Conservation (phyloP, 1,140 invertebrate genomes). For the Halesus radiatus region DNA sequence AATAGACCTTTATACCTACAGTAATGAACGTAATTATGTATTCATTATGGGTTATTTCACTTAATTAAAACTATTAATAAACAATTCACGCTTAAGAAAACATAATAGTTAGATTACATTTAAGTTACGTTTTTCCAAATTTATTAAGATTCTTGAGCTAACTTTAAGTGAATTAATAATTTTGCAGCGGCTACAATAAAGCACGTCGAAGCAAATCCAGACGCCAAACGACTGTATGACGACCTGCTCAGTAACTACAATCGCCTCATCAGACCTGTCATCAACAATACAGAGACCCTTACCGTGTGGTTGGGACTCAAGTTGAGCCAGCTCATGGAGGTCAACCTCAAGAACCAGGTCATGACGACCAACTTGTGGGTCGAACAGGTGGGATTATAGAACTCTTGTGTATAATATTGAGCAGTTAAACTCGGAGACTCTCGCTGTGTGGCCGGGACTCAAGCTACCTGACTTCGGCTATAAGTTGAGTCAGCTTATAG, state of each 20-base stretch:
- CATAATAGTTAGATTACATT: no score
- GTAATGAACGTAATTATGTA: no score
- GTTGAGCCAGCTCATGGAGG: conserved; percentile 93
- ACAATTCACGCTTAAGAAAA: no score
- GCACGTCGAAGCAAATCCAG: conserved; percentile 83
- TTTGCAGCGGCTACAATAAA: conserved; percentile 40
- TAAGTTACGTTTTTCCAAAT: no score
- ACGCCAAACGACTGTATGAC: conserved; percentile 92
- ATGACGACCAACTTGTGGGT: conserved; percentile 98
- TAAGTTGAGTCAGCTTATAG: conserved; percentile 76
- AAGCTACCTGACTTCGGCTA: conserved; percentile 79
- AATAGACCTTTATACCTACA: no score
- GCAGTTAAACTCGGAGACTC: no score
- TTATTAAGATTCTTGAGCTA: background rate
- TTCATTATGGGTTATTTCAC: no score
- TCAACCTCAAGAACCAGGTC: conserved; percentile 94
- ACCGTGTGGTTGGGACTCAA: conserved; percentile 93
- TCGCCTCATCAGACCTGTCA: conserved; percentile 93
- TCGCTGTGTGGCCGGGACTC: conserved; percentile 93
- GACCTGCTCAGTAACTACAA: conserved; percentile 97
- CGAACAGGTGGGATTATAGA: conserved; percentile 77
- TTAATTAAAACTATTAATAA: no score
- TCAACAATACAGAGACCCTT: conserved; percentile 93
- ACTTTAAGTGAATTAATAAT: background rate
- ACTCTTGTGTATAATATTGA: no score